Base-by-base conservation (phyloP, 2,113 vertebrate species). In the Sprattus sprattus region DNA sequence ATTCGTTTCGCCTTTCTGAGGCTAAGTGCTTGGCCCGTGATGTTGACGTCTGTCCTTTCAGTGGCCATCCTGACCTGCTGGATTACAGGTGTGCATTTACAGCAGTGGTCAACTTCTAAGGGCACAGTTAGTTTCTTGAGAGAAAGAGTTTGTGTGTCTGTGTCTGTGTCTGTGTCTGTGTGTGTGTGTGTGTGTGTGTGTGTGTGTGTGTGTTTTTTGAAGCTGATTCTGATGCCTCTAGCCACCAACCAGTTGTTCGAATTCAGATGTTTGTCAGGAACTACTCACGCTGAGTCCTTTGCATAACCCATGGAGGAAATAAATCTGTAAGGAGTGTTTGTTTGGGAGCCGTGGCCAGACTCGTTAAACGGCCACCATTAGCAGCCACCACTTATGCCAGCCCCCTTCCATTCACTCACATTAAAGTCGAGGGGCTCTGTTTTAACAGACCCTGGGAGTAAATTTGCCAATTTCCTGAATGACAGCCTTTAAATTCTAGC, bases 391-490 rank as follows among this genome's bases (percentile, higher is more conserved):
- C 15, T 78, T 32, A 5, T 10, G 28, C 32, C 71, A 78, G 71
- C 9, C 71, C 32, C 71, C 25, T 39, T 15, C 13, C 71, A 78
- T 78, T 16, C 11, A 44, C 28, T 78, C 13, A 11, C 13, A 78
- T 78, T 78, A 78, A 39, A 39, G 71, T 78, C 10, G 71, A 39
- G 71, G 25, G 71, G 28, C 11, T 78, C 71, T 78, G 11, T 78
- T 78, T 78, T 39, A 39, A 32, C 71, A 32, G 71, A 78, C 32
- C 28, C 10, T 78, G 15, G 10, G 10, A 78, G 71, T 78, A 78
- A 39, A 78, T 78, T 39, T 78, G 71, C 71, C 32, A 39, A 78
- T 78, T 78, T 78, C 71, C 71, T 78, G 71, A 78, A 78, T 39
- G 28, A 11, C 71, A 78, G 71, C 71, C 32, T 78, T 78, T 78